A percentile compares a stretch with the other conserved stretches of the same genome.
Conservation (phyloP, 2,888 invertebrate species). For the Phania funesta region DNA sequence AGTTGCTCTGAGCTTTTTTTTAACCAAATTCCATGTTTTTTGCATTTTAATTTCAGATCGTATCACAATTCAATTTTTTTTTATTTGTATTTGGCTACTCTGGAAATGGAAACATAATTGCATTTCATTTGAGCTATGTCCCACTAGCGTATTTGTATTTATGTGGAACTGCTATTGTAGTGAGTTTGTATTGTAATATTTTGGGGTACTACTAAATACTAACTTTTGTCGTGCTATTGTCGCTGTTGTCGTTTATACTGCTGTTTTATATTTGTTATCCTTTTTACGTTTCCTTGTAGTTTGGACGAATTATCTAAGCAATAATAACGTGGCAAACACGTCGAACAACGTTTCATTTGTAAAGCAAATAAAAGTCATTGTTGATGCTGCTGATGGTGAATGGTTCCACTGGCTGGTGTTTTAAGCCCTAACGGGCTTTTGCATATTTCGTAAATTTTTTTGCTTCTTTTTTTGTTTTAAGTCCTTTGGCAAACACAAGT, state of each 20-base stretch:
- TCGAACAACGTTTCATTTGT: conserved; percentile 59
- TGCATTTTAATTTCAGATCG: too few relatives aligned
- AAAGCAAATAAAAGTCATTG: conserved; percentile 36
- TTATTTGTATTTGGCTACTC: conserved; percentile 47
- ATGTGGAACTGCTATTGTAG: not conserved
- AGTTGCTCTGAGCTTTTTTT: conserved; percentile 9
- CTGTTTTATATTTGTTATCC: conserved; percentile 38
- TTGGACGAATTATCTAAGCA: conserved; percentile 48
- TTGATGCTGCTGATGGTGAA: conserved; percentile 14
- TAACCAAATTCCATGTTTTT: not conserved
- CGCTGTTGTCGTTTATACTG: conserved; percentile 16
- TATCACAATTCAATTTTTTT: conserved; percentile 31
- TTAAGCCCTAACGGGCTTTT: conserved; percentile 8
- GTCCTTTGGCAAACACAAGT: conserved; percentile 24
- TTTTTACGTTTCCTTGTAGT: conserved; percentile 24
- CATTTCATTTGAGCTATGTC: conserved; percentile 56
- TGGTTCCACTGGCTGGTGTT: conserved; percentile 22
- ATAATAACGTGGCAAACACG: conserved; percentile 54
- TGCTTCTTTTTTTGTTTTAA: not conserved
- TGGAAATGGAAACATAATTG: conserved; percentile 66
- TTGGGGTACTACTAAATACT: conserved; percentile 17
- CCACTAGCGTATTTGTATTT: not conserved
- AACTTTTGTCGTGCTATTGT: conserved; percentile 37
- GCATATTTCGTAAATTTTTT: not conserved
- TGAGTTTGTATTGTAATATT: conserved; percentile 6